Evolutionary conservation across 2,888 invertebrate species (phyloP), one percentile per base, ranked within the genome.

Genomic region (Osmoderma eremita): DNA sequence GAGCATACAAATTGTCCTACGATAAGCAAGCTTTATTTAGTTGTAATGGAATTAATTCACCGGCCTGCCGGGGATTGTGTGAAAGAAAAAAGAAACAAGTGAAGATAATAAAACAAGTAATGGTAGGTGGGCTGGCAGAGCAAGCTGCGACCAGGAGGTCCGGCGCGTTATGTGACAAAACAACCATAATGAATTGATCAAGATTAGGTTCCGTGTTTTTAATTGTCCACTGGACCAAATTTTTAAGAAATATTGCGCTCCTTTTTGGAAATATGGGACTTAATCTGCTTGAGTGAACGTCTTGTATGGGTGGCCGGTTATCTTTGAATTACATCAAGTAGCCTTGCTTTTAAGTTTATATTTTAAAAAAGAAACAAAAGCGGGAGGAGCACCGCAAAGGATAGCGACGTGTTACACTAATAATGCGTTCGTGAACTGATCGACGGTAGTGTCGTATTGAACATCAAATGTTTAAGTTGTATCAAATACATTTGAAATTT

Each of bases 81-180:
- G 76, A 78, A 78, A 76, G 75, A 78, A 77, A 76, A 78, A 76
- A 75, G 75, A 75, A 71, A 71, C 72, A 75, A 77, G 75, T 75
- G 75, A 77, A 76, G 78, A 78, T 77, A 79, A 79, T 79, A 79
- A 79, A 80, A 79, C 79, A 79, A 75, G 76, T 69, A 73, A 78
- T 78, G 78, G 80, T 79, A 80, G 80, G 80, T 80, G 80, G 80
- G 79, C 79, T 75, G 77, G 76, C 71, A 75, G 74, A 76, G 78
- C 75, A 77, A 75, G 75, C 75, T 72, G 76, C 79, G 77, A 78
- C 80, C 78, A 78, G 81, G 81, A 80, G 81, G 81, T 81, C 81
- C 74, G 79, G 77, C 81, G 77, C 79, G 80, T 81, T 79, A 80
- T 79, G 81, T 80, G 81, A 80, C 81, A 80, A 80, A 79, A 80